These are phyloP conservation scores for Corydoras maculifer DNA, from an alignment of 2,113 vertebrate genomes.

Conservation along the genomic window DNA sequence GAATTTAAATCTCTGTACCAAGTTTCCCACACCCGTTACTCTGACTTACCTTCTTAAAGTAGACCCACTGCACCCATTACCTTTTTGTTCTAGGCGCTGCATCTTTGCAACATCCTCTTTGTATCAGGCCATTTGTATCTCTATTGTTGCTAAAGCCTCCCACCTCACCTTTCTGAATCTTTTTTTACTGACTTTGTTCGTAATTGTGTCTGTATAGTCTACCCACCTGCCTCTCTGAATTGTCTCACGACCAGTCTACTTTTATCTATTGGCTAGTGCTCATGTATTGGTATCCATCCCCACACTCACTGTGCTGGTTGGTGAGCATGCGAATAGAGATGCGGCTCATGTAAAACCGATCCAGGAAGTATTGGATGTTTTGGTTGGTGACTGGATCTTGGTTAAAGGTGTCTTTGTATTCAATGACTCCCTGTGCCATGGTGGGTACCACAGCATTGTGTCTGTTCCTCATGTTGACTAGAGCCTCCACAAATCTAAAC, in stretches of 20 bases:
- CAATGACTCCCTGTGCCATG: slow-evolving; percentile 81
- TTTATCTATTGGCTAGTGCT: not conserved
- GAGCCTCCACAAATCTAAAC: slow-evolving; percentile 69
- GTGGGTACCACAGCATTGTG: slow-evolving; percentile 87
- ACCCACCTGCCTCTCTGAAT: not conserved
- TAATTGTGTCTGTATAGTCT: not conserved
- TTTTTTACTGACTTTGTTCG: not conserved
- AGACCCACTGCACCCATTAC: too few relatives aligned
- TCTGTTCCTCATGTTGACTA: slow-evolving; percentile 78
- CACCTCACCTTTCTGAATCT: not conserved
- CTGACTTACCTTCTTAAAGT: too few relatives aligned
- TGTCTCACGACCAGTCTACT: not conserved
- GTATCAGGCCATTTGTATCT: too few relatives aligned
- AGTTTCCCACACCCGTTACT: too few relatives aligned
- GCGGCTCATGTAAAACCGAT: slow-evolving; percentile 87
- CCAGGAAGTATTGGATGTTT: slow-evolving; percentile 86
- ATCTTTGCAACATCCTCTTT: too few relatives aligned
- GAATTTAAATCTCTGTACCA: too few relatives aligned
- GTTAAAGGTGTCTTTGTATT: slow-evolving; percentile 75
- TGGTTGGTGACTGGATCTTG: slow-evolving; percentile 76
- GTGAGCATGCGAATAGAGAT: slow-evolving; percentile 89
- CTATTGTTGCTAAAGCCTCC: too few relatives aligned
- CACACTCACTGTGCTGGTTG: slow-evolving; percentile 81
- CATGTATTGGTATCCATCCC: not conserved
- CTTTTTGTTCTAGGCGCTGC: too few relatives aligned